Percentiles rank a stretch among this genome's conserved stretches.
These are phyloP conservation scores for Octonoba sinensis DNA, from an alignment of 2,888 invertebrate species.

Conservation along the genomic window DNA sequence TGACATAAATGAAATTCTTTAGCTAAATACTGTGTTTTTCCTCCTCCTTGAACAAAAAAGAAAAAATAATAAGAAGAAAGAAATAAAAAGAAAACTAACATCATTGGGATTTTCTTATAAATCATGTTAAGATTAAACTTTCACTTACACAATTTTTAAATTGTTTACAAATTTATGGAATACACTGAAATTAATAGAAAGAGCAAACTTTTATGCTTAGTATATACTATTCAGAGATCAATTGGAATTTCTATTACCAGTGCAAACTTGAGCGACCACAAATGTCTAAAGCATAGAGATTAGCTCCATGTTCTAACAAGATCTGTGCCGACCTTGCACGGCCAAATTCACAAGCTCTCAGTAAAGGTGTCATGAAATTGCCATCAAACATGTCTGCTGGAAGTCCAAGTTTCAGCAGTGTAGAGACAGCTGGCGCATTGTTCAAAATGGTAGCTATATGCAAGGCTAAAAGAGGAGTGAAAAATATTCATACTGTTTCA, in stretches of 20 bases:
- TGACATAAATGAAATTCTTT: too few species aligned
- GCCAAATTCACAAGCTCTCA: slow-evolving; percentile 71
- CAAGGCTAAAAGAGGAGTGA: slow-evolving; percentile 68
- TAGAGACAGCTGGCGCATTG: slow-evolving; percentile 69
- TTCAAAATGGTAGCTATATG: slow-evolving; percentile 71
- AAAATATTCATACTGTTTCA: not conserved
- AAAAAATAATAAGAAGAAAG: too few species aligned
- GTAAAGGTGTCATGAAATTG: slow-evolving; percentile 71
- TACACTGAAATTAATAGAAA: not conserved
- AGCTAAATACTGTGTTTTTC: too few species aligned
- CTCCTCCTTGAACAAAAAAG: too few species aligned
- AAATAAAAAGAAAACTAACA: too few species aligned
- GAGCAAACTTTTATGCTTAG: not conserved
- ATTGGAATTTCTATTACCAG: slow-evolving; percentile 68
- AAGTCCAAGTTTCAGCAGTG: slow-evolving; percentile 69
- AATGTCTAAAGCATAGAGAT: slow-evolving; percentile 70
- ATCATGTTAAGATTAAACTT: too few species aligned
- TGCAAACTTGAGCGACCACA: slow-evolving; percentile 71
- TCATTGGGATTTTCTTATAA: too few species aligned
- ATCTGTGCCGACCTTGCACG: slow-evolving; percentile 70
- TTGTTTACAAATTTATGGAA: too few species aligned
- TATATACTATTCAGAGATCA: not conserved
- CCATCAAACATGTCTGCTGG: slow-evolving; percentile 70
- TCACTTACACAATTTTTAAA: too few species aligned
- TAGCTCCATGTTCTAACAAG: slow-evolving; percentile 70